phyloP scores from a whole-genome alignment of 2,113 vertebrate genomes.

The Pithys albifrons region DNA sequence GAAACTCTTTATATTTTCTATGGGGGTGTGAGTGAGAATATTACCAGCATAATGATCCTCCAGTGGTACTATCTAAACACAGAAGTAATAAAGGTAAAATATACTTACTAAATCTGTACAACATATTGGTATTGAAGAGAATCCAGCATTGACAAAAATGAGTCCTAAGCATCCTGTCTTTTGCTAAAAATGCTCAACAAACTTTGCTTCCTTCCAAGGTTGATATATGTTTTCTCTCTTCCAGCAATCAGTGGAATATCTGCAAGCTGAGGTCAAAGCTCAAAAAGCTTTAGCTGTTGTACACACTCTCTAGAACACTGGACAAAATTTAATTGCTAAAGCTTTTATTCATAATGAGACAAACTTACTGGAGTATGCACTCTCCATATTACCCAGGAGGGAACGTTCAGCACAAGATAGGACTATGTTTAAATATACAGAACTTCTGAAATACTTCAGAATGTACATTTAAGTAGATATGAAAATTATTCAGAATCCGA shows the following conservation, averaged over 20 bases:
- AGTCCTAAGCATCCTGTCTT: neutral
- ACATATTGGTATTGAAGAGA: neutral
- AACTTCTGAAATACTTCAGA: neutral
- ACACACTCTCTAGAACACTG: neutral
- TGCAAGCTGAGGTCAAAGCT: neutral
- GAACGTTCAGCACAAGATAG: neutral
- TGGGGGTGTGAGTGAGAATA: neutral
- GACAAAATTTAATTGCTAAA: neutral
- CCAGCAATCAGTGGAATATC: neutral
- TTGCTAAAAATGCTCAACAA: neutral
- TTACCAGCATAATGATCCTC: neutral
- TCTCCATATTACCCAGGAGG: neutral
- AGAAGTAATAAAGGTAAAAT: neutral
- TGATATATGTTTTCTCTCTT: neutral
- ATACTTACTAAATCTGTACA: neutral
- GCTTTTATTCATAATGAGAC: neutral
- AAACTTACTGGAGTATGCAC: neutral
- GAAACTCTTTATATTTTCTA: neutral
- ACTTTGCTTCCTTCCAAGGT: neutral
- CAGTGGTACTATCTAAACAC: neutral
- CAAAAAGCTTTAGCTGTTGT: neutral
- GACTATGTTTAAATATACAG: neutral
- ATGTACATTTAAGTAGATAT: neutral
- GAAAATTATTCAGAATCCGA: neutral
- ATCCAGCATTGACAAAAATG: neutral